Base-by-base conservation (phyloP, 2,888 invertebrate species). In the Apamea anceps region DNA sequence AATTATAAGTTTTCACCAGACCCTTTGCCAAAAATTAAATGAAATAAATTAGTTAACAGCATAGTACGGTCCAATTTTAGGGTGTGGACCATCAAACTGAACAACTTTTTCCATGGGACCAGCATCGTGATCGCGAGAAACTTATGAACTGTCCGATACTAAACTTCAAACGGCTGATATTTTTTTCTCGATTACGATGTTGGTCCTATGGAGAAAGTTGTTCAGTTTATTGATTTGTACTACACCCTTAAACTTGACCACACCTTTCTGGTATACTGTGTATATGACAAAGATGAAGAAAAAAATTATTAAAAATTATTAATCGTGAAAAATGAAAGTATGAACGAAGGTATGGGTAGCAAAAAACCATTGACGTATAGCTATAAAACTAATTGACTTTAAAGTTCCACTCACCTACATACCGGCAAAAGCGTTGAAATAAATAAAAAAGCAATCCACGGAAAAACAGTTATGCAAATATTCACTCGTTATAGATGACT, bases 391-490 rank as follows among this genome's bases (percentile, higher is more conserved):
- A 63, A 72, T 75, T 48, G 15, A 62, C 21, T 32, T 57, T 62
- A 57, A 63, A 73, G 72, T 82, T 37, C 62, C n/a, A 80, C 75
- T 80, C 42, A 85, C 85, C 67, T 60, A 75, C 70, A 77, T 68
- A 66, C 42, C 70, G 54, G 62, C 37, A 66, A 74, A 68, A 57
- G 37, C n/a, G 54, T 65, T 42, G 42, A 81, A 81, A 83, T 81
- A 81, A 88, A 77, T 70, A 81, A 68, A 88, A 85, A 86, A 78
- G 37, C 57, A 81, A 82, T 85, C 74, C 75, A 72, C 77, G 48
- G 42, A 74, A 74, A 82, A 75, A 76, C 84, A 85, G 83, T 84
- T 87, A 88, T 86, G 87, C 82, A 88, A 81, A 86, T 82, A 74
- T 79, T 42, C 66, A 75, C 82, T 86, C 84, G 86, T 85, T 84